Evolutionary conservation across 2,888 invertebrate species (phyloP), one percentile per base, ranked within the genome.

Genomic region (Thymelicus acteon): DNA sequence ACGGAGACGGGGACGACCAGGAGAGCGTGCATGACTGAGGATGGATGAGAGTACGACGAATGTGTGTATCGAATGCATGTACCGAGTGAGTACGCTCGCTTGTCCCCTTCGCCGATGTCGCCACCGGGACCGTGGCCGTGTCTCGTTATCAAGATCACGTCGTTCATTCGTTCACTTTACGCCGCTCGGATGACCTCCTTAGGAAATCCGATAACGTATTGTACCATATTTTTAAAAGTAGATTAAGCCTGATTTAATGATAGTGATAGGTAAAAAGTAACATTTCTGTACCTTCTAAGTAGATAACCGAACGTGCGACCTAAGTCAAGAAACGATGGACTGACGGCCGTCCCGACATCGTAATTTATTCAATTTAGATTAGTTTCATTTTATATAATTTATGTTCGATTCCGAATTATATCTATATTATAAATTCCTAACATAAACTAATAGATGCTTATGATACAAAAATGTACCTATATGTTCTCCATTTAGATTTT

Each of bases 311-410:
- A 92, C 91, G 90, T 91, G 93, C 92, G 93, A 92, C 93, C 92
- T 92, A 91, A 93, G 93, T 93, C 93, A 93, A 88, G 89, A 87
- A 88, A 89, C 92, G 91, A 91, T 93, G 90, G 86, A 91, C 90
- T 88, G 89, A 92, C 93, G 92, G 92, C 92, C 92, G 92, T 93
- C 92, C 93, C 93, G 89, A 91, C 88, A 92, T 92, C 92, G 92
- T 93, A 93, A 93, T 92, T 93, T 93, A 93, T 93, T 93, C 85
- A 88, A 88, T 84, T 85, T 92, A 93, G 91, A 67, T 74, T 90
- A 91, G 86, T 85, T 87, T 85, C 82, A 78, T 84, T 89, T 91
- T 76, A 90, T 83, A 82, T 91, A 89, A 92, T 90, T 92, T 93
- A 92, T 93, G 86, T 81, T 82, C 80, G 81, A 82, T 75, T 82